These are phyloP conservation scores for Bergia sp. DNA, from an alignment of 92 coral and sea anemone genomes.

Conservation along the genomic window DNA sequence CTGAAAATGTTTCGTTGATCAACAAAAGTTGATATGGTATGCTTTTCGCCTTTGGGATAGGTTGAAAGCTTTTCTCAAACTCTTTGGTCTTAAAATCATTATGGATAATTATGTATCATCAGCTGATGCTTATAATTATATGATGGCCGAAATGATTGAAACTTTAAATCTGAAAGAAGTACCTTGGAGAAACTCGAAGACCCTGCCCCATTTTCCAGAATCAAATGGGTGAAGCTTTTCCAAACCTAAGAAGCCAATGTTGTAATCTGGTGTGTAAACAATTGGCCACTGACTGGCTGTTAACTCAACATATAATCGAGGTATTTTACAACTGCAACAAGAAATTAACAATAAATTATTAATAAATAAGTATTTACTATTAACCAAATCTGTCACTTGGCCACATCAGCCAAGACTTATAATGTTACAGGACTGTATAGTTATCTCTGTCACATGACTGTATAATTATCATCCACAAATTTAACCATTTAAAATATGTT, in stretches of 20 bases:
- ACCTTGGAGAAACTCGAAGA: conserved; percentile 83
- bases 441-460: too few species aligned
- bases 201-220: conserved; percentile 98
- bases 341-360: too few species aligned
- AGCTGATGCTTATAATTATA: not conserved
- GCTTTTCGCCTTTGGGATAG: too few species aligned
- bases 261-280: conserved; percentile 81
- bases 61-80: not conserved
- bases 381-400: too few species aligned
- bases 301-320: conserved; percentile 78
- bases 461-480: too few species aligned
- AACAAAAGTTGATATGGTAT: too few species aligned
- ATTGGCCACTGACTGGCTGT: conserved; percentile 93
- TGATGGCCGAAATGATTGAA: not conserved
- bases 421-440: too few species aligned
- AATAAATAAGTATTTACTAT: too few species aligned
- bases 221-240: conserved; percentile 97
- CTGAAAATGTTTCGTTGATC: too few species aligned
- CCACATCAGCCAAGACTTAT: too few species aligned
- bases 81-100: not conserved
- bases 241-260: conserved; percentile 93
- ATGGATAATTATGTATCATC: too few species aligned
- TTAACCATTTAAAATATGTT: too few species aligned
- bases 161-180: not conserved
- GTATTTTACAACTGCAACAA: not conserved